Evolutionary conservation across 2,888 invertebrate species (phyloP), one percentile per base, ranked within the genome.

Genomic region (Ophion slaviceki): DNA sequence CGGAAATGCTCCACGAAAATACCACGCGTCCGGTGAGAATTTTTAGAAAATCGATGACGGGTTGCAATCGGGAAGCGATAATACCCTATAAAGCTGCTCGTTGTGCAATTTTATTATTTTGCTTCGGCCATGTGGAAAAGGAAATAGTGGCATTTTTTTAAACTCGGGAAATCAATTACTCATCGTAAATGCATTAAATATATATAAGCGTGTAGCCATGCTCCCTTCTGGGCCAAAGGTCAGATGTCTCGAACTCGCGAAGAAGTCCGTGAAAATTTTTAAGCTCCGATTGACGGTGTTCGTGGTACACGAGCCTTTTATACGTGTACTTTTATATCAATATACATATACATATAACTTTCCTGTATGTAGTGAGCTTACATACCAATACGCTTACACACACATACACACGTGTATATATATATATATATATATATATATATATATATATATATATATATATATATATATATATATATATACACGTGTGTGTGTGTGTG

Each of bases 201-300:
- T 40, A 7, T 40, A 40, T 40, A 40, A 40, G 40, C 8, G 40
- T 40, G 7, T 40, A 40, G 40, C 8, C 40, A 40, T 40, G 6
- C 17, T 20, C 32, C 57, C 36, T 36, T 36, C 28, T 36, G 71
- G 71, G 70, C 28, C 17, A 72, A 11, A 74, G 20, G 2, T 74
- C 61, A 24, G 61, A 74, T 59, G 40, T 36, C 28, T 71, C 71
- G 57, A 61, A 61, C 59, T 61, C 40, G 72, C 40, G 20, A 40
- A 28, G 59, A 7, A 20, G 1, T 74, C 14, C 14, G 5, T 40
- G 40, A 40, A 40, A 0, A 40, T 40, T 6, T 40, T 40, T 6
- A 40, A 40, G 40, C 40, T 40, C 40, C 40, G 7, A 40, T 40
- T 7, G 40, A 1, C 6, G 40, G 8, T 40, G 40, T 5, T 7